Conservation (phyloP, 2,888 invertebrate genomes). For the Habroteleia sp. region DNA sequence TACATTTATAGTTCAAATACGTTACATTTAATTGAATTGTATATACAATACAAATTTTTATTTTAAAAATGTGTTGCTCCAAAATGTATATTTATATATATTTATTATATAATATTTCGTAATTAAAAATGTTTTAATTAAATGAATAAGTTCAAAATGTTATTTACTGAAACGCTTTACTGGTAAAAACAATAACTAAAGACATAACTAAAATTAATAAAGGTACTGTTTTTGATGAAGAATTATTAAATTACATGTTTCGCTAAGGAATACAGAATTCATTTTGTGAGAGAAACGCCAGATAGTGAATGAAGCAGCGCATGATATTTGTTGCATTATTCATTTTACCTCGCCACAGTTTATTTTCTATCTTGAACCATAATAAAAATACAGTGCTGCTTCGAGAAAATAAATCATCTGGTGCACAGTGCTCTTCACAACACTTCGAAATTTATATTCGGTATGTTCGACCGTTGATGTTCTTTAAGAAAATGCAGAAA, state of each 20-base stretch:
- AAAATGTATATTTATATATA: too few relatives aligned
- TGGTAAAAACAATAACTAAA: conserved; percentile 42
- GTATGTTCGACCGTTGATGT: conserved; percentile 51
- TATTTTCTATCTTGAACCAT: conserved; percentile 60
- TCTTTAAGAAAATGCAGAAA: conserved; percentile 41
- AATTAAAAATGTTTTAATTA: too few relatives aligned
- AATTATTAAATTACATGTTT: conserved; percentile 63
- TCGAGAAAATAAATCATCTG: conserved; percentile 58
- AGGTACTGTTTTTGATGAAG: conserved; percentile 52
- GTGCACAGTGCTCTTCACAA: conserved; percentile 39
- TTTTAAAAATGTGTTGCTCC: too few relatives aligned
- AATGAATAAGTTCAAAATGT: too few relatives aligned
- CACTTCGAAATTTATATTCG: conserved; percentile 58
- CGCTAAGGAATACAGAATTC: conserved; percentile 56
- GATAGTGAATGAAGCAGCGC: conserved; percentile 60
- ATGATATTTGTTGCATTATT: conserved; percentile 65
- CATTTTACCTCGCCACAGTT: conserved; percentile 59
- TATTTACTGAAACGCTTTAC: too few relatives aligned
- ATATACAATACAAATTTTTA: too few relatives aligned
- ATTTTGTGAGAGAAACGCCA: conserved; percentile 51
- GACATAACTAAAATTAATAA: conserved; percentile 58
- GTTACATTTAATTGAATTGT: too few relatives aligned
- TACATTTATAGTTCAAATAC: too few relatives aligned
- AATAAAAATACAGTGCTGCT: conserved; percentile 63
- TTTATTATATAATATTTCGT: too few relatives aligned